phyloP scores from a whole-genome alignment of 2,797 vertebrate genomes.

The Platyrinchus mystaceus region DNA sequence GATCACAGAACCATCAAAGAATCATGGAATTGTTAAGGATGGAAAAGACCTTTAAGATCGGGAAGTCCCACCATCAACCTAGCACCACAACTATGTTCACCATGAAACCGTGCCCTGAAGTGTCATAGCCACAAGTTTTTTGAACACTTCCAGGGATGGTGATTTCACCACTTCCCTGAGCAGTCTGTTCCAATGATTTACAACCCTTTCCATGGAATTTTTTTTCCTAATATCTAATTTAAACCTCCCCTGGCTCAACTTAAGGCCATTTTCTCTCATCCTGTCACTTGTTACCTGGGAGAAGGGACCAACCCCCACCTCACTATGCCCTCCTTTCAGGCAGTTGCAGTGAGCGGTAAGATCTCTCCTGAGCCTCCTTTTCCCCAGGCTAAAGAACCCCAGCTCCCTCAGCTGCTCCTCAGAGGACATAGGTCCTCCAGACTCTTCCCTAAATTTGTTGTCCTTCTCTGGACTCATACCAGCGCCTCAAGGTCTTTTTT shows the following conservation, averaged over 20 bases:
- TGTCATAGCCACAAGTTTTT: not conserved
- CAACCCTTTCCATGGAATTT: rapidly evolving
- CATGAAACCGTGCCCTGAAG: not conserved
- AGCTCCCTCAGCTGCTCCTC: not conserved
- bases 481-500: not conserved
- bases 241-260: not conserved
- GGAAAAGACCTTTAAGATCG: not conserved
- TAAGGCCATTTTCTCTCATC: not conserved
- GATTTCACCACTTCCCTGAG: not conserved
- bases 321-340: not conserved
- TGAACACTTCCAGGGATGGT: not conserved
- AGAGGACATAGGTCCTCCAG: not conserved
- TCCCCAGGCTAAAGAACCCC: not conserved
- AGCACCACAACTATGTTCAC: not conserved
- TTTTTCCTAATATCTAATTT: not conserved
- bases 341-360: not conserved
- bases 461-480: not conserved
- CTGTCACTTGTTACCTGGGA: not conserved
- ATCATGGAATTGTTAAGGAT: not conserved
- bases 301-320: not conserved
- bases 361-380: not conserved
- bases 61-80: not conserved
- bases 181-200: not conserved
- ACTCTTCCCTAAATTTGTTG: not conserved
- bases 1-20: not conserved